Conservation (phyloP, 2,797 vertebrate genomes). For the Acipenser ruthenus region DNA sequence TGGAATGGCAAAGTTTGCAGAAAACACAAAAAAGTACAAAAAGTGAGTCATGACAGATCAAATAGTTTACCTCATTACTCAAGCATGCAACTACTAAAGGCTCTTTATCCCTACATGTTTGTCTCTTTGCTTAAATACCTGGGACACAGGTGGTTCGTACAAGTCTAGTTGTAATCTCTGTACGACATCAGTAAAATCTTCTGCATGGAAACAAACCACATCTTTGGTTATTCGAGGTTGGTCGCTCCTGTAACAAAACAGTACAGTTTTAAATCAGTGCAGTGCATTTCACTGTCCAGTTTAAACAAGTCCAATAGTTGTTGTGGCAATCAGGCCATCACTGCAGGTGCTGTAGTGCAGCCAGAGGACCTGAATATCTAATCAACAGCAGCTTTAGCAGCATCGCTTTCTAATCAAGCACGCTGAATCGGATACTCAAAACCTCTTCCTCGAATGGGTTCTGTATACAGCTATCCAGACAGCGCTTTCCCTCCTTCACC, state of each 20-base stretch:
- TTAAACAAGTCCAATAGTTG: too few species aligned
- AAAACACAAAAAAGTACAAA: too few species aligned
- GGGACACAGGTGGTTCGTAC: conserved; percentile 94
- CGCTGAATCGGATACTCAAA: not conserved
- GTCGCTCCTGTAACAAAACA: conserved; percentile 62
- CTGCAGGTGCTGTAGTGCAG: too few species aligned
- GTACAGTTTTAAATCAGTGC: too few species aligned
- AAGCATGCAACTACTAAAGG: too few species aligned
- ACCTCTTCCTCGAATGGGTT: not conserved
- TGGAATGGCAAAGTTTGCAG: too few species aligned
- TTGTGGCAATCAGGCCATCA: too few species aligned
- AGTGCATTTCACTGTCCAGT: too few species aligned
- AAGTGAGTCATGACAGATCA: too few species aligned
- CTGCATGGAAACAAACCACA: conserved; percentile 94
- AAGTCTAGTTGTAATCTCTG: conserved; percentile 92
- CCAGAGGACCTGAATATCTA: too few species aligned
- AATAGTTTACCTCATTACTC: too few species aligned
- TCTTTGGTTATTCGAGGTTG: conserved; percentile 96
- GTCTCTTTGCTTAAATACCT: conserved; percentile 53
- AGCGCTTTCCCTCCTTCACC: conserved; percentile 26
- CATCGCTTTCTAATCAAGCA: not conserved
- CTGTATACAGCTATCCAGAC: not conserved
- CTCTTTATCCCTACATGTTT: not conserved
- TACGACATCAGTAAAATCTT: conserved; percentile 90
- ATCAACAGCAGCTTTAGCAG: not conserved